Evolutionary conservation across 2,888 invertebrate species (phyloP).

Genomic region (Eledone cirrhosa): DNA sequence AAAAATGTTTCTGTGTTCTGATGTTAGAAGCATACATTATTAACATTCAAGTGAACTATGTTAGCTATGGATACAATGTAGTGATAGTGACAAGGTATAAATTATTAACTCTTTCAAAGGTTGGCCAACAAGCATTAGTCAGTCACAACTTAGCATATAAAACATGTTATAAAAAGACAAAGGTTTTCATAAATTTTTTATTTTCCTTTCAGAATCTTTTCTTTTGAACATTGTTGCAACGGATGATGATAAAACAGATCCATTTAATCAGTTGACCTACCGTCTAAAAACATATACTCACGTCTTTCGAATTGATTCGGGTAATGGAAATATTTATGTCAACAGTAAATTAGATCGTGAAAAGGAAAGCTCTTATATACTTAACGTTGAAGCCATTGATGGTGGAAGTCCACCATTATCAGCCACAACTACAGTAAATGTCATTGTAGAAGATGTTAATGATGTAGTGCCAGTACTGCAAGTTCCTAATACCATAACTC

Average conservation of each 20-base stretch:
- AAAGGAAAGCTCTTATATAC: neutral
- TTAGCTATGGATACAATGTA: no score
- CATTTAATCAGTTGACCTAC: neutral
- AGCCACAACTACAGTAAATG: neutral
- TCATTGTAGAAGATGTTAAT: neutral
- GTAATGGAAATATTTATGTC: neutral
- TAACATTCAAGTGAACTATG: no score
- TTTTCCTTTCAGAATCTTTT: neutral
- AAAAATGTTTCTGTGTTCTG: no score
- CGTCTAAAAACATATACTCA: neutral
- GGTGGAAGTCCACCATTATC: neutral
- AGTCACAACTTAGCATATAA: no score
- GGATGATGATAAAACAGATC: neutral
- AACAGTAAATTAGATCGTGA: slow-evolving; percentile 10
- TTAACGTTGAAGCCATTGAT: neutral
- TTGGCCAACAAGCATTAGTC: no score
- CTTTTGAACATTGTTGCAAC: neutral
- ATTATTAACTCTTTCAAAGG: no score
- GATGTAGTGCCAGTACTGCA: neutral
- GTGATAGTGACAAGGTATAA: no score
- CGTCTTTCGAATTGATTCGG: neutral
- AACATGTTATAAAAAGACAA: no score
- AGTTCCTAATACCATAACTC: neutral
- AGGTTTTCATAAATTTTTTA: no score
- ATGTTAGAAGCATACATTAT: no score